Percentiles rank a stretch among this genome's conserved stretches.
phyloP scores from a whole-genome alignment of 2,888 invertebrate species.

The Brassicogethes aeneus region DNA sequence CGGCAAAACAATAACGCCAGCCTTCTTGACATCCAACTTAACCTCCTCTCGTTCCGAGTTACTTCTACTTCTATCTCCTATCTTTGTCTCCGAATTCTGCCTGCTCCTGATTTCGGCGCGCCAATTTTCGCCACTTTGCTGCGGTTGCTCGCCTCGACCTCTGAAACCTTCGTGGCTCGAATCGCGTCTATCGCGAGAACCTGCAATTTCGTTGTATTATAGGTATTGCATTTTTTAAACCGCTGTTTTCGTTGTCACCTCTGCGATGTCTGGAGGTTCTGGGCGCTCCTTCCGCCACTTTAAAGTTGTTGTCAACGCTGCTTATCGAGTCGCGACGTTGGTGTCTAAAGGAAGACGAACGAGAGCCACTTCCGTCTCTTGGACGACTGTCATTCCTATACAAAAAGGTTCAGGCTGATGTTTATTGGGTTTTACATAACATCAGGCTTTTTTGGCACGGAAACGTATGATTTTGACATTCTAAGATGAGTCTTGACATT shows the following conservation, averaged over 20 bases:
- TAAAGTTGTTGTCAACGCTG: constrained; percentile 28
- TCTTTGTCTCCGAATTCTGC: constrained; percentile 25
- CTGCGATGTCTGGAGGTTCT: no score
- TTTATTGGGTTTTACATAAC: no score
- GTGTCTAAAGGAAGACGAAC: constrained; percentile 13
- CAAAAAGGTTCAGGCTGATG: no score
- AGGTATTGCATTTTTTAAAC: no score
- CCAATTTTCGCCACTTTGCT: constrained; percentile 38
- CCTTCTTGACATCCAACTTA: constrained; percentile 26
- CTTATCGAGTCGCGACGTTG: constrained; percentile 18
- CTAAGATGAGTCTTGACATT: no score
- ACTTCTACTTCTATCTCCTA: constrained; percentile 14
- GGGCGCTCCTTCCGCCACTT: constrained; percentile 26
- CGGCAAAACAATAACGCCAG: constrained; percentile 35
- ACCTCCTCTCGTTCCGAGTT: constrained; percentile 25
- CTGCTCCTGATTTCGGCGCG: constrained; percentile 35
- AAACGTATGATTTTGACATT: no score
- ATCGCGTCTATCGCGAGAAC: constrained; percentile 30
- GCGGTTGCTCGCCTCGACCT: constrained; percentile 17
- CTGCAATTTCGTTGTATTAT: constrained; percentile 15
- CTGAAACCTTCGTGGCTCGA: constrained; percentile 31
- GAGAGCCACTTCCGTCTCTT: constrained; percentile 25
- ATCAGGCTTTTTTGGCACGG: no score
- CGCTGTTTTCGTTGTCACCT: no score
- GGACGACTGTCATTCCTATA: no score